phyloP scores from a whole-genome alignment of 2,888 invertebrate species.

The Keiferia lycopersicella region DNA sequence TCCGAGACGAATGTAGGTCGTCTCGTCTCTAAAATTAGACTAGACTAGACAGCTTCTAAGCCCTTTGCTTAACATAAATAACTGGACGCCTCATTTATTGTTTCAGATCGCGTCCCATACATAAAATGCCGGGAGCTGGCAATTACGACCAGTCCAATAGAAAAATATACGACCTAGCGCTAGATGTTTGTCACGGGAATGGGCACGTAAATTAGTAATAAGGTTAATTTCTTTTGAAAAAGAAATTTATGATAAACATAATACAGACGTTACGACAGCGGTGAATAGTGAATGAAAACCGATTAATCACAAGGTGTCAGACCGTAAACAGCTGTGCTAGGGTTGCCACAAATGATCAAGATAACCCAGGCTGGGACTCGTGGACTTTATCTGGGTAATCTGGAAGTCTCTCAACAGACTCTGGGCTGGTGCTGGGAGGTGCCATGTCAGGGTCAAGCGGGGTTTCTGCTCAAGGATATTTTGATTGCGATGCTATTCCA shows the following conservation, averaged over 20 bases:
- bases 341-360: not conserved
- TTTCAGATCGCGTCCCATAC: not conserved
- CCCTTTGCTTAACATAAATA: constrained; percentile 5
- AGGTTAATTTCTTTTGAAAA: constrained; percentile 28
- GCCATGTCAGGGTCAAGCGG: too few relatives aligned
- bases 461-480: too few relatives aligned
- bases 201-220: constrained; percentile 27
- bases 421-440: too few relatives aligned
- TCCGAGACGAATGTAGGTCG: not conserved
- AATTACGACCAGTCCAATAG: constrained; percentile 6
- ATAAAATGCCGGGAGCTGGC: not conserved
- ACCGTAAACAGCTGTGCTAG: constrained; percentile 21
- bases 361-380: too few relatives aligned
- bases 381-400: too few relatives aligned
- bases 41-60: constrained; percentile 15
- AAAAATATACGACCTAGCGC: not conserved
- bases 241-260: constrained; percentile 31
- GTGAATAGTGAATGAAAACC: constrained; percentile 38
- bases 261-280: constrained; percentile 25
- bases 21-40: not conserved
- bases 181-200: constrained; percentile 22
- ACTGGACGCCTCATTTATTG: constrained; percentile 7
- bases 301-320: constrained; percentile 38
- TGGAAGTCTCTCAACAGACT: too few relatives aligned
- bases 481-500: too few relatives aligned